Base-by-base conservation (phyloP, 35 echinoderm and acorn worm species). In the Anneissia japonica region DNA sequence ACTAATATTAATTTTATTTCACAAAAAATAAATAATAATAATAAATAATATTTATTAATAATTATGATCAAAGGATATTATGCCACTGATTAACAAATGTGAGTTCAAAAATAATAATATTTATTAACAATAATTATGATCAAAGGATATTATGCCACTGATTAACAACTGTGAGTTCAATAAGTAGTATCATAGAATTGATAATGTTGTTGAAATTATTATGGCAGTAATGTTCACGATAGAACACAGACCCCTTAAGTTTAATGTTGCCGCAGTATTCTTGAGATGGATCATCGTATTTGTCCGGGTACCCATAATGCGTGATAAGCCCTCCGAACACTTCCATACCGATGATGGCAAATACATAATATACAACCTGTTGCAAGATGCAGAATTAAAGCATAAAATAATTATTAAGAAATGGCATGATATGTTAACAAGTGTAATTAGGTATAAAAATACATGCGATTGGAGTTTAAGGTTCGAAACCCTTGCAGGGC, bases 91-190 rank as follows among this genome's bases (percentile, higher is more conserved):
- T 99, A 74, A 99, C 96, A 30, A 99, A 74, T 35, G 87, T 99
- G 30, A 99, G 86, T 83, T 99, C 92, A 79, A 99, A 89, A 37
- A 99, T n/a, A n/a, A n/a, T n/a, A n/a, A n/a, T n/a, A n/a, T n/a
- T n/a, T n/a, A n/a, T n/a, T n/a, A n/a, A n/a, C n/a, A n/a, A n/a
- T n/a, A n/a, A n/a, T n/a, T n/a, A n/a, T n/a, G n/a, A n/a, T n/a
- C 19, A 91, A 99, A 99, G 96, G 96, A 99, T 99, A 99, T 99
- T 84, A 92, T 99, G 96, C 96, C 96, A 99, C 55, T 99, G 96
- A 72, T 99, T 99, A 74, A 99, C 96, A 30, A 99, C 79, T 35
- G 87, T 99, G 30, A 99, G 86, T 83, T 99, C 92, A 79, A 99
- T 90, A 37, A 99, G 86, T 37, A 88, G 75, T 30, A 99, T 87